A percentile compares a stretch with the other conserved stretches of the same genome.
These are phyloP conservation scores for Helicorthomorpha holstii DNA, from an alignment of 1,140 invertebrate species.

Conservation along the genomic window DNA sequence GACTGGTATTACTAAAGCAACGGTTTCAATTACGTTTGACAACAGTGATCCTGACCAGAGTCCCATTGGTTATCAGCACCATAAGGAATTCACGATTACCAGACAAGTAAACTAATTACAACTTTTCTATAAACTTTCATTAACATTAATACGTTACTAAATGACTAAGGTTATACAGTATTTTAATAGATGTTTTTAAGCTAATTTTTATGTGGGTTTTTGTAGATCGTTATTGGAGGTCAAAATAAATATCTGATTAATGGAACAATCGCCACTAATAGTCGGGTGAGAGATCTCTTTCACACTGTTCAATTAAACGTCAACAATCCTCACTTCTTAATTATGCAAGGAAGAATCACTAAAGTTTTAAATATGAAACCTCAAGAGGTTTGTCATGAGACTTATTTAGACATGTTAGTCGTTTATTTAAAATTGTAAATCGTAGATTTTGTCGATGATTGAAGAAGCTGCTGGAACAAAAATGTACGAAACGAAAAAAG, in stretches of 20 bases:
- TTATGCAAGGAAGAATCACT: constrained; percentile 98
- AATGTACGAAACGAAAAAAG: constrained; percentile 91
- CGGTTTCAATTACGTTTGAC: constrained; percentile 90
- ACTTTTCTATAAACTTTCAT: not conserved
- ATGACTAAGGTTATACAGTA: constrained; percentile 1
- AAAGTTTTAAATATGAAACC: constrained; percentile 99
- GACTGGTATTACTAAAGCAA: constrained; percentile 87
- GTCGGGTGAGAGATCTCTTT: constrained; percentile 83
- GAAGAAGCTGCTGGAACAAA: constrained; percentile 98
- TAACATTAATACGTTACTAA: too few relatives aligned
- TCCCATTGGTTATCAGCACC: constrained; percentile 82
- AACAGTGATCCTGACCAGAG: constrained; percentile 66
- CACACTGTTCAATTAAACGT: constrained; percentile 93
- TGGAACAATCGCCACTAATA: constrained; percentile 75
- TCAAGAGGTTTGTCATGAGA: constrained; percentile 47
- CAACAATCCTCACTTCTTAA: constrained; percentile 98
- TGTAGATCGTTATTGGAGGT: constrained; percentile 39
- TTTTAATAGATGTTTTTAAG: constrained; percentile 3
- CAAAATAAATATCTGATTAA: constrained; percentile 89
- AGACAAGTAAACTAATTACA: constrained; percentile 54
- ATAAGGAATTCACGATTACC: constrained; percentile 82
- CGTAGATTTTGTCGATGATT: constrained; percentile 86
- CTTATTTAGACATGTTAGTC: not conserved
- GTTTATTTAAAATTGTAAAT: constrained; percentile 5
- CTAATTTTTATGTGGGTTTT: too few relatives aligned